phyloP scores from a whole-genome alignment of 2,797 vertebrate genomes.

The Chaunax sp. region DNA sequence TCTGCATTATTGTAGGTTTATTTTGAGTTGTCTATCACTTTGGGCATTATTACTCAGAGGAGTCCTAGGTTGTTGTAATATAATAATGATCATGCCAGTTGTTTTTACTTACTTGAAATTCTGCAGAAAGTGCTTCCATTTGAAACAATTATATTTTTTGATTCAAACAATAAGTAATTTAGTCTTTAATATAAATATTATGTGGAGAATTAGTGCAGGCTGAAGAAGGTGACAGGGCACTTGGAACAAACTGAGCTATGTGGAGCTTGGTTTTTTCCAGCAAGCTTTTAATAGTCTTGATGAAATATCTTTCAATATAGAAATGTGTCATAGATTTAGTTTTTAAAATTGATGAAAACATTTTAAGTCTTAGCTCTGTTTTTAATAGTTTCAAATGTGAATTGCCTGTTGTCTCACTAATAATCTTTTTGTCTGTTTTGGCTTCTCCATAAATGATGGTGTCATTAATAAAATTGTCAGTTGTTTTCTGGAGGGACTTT shows the following conservation, averaged over 20 bases:
- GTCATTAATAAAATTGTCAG: constrained; percentile 8
- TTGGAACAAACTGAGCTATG: no score
- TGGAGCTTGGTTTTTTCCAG: no score
- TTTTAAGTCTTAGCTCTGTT: no score
- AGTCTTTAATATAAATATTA: no score
- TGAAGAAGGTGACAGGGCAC: no score
- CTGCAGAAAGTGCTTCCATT: not conserved
- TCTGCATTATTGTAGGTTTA: not conserved
- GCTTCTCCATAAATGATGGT: constrained; percentile 8
- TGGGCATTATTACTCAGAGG: not conserved
- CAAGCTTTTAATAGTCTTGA: no score
- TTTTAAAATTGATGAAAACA: not conserved
- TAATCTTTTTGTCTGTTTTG: no score
- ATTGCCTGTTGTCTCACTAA: no score
- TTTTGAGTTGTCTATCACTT: constrained; percentile 5
- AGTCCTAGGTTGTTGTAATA: not conserved
- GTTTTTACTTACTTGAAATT: not conserved
- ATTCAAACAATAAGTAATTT: no score
- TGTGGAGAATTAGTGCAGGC: no score
- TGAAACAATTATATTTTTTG: not conserved
- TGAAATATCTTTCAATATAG: no score
- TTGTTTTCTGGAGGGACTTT: constrained; percentile 3
- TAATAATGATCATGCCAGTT: not conserved
- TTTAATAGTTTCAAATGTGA: no score
- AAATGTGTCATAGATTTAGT: not conserved